These are phyloP conservation scores for Lota lota DNA, from an alignment of 2,113 vertebrate genomes.

Conservation along the genomic window DNA sequence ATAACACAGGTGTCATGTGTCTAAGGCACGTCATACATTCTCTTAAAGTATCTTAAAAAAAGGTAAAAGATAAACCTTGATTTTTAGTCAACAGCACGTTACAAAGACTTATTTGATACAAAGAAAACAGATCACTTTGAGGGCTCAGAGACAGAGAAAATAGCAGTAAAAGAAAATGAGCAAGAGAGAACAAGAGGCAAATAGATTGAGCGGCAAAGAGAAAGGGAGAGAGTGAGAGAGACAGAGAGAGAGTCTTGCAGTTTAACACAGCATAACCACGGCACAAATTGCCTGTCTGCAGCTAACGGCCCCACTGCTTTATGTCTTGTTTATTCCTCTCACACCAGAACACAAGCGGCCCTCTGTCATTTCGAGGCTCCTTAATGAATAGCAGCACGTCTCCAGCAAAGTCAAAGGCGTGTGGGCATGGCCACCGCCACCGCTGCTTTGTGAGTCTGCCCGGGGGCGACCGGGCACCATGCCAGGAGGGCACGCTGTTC, in stretches of 20 bases:
- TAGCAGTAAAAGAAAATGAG: background rate
- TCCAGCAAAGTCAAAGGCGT: conserved; percentile 55
- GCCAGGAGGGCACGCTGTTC: conserved; percentile 50
- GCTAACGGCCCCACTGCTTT: conserved; percentile 38
- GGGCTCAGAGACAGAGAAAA: background rate
- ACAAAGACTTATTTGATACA: background rate
- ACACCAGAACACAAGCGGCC: conserved; percentile 31
- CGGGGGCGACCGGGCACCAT: conserved; percentile 45
- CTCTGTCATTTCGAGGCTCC: conserved; percentile 49
- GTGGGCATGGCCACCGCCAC: conserved; percentile 38
- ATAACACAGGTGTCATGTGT: too few species aligned
- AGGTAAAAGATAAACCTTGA: conserved; percentile 1
- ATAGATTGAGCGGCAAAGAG: too few species aligned
- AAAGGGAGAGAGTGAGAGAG: background rate
- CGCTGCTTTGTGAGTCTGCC: conserved; percentile 44
- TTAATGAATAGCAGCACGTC: conserved; percentile 59
- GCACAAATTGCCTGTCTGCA: conserved; percentile 36
- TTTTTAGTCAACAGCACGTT: conserved; percentile 7
- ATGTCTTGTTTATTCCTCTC: conserved; percentile 53
- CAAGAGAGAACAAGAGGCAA: background rate
- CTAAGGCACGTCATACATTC: too few species aligned
- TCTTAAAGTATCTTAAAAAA: background rate
- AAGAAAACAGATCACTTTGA: conserved; percentile 10
- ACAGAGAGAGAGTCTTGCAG: conserved; percentile 22
- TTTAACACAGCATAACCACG: conserved; percentile 36